A percentile compares a stretch with the other conserved stretches of the same genome.
phyloP scores from a whole-genome alignment of 2,113 vertebrate species.

The Lethenteron reissneri region DNA sequence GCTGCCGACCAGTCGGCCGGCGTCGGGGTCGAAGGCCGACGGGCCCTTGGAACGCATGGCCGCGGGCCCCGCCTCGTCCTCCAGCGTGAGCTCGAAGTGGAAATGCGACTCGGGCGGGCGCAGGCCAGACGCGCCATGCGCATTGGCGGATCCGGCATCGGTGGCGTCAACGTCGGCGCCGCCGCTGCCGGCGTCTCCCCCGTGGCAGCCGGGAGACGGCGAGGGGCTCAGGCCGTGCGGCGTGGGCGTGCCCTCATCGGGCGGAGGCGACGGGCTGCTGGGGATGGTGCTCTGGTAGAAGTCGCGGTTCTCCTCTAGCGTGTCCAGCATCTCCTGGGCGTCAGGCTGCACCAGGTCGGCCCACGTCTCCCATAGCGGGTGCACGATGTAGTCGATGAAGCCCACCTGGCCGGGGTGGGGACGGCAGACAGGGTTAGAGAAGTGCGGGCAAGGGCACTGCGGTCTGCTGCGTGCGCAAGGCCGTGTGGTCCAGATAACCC shows the following conservation, averaged over 20 bases:
- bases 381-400: constrained; percentile 97
- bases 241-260: constrained; percentile 61
- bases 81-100: constrained; percentile 89
- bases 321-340: constrained; percentile 92
- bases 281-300: constrained; percentile 99
- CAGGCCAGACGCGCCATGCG: neutral
- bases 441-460: no score
- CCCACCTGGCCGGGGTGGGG: constrained; percentile 41
- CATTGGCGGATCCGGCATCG: no score
- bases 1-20: no score
- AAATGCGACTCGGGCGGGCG: constrained; percentile 23
- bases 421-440: neutral
- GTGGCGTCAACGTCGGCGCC: constrained; percentile 32
- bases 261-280: constrained; percentile 72
- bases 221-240: constrained; percentile 27
- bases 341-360: constrained; percentile 91
- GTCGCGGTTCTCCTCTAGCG: constrained; percentile 90
- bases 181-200: no score
- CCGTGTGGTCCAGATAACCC: no score
- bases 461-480: no score
- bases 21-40: no score
- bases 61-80: constrained; percentile 75
- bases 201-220: no score
- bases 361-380: constrained; percentile 97
- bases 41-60: neutral